Conservation (phyloP, 2,888 invertebrate species). For the Aspidapion aeneum region DNA sequence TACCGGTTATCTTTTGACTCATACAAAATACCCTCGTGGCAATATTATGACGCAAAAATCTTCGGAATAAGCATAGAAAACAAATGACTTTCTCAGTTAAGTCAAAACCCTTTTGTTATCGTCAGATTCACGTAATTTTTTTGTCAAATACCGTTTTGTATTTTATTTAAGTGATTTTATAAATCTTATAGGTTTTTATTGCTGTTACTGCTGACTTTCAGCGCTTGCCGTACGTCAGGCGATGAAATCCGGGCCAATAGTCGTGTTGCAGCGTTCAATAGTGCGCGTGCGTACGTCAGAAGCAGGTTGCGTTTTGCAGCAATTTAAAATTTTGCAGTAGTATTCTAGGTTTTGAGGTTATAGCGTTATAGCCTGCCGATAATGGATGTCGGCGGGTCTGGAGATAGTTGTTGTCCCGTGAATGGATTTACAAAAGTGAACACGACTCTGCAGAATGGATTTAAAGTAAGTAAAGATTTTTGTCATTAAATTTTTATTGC, state of each 20-base stretch:
- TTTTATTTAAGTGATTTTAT: too few species aligned
- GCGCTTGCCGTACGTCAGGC: neutral
- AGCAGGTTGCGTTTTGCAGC: neutral
- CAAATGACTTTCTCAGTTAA: too few species aligned
- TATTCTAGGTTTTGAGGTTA: neutral
- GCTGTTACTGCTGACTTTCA: too few species aligned
- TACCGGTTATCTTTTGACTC: neutral
- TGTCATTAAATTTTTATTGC: neutral
- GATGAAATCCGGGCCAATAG: neutral
- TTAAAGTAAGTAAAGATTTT: conserved; percentile 11
- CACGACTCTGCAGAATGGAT: conserved; percentile 2
- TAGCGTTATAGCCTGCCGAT: conserved; percentile 1
- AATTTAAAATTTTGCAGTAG: neutral
- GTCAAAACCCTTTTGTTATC: too few species aligned
- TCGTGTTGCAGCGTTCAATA: neutral
- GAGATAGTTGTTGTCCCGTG: neutral
- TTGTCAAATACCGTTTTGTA: too few species aligned
- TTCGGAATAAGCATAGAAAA: too few species aligned
- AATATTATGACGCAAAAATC: neutral
- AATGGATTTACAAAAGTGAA: conserved; percentile 2
- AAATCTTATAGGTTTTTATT: too few species aligned
- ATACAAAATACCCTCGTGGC: neutral
- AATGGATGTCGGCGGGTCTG: conserved; percentile 2
- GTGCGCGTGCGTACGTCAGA: neutral
- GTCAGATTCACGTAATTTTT: too few species aligned